phyloP scores from a whole-genome alignment of 2,797 vertebrate species.

The Pseudochaenichthys georgianus region DNA sequence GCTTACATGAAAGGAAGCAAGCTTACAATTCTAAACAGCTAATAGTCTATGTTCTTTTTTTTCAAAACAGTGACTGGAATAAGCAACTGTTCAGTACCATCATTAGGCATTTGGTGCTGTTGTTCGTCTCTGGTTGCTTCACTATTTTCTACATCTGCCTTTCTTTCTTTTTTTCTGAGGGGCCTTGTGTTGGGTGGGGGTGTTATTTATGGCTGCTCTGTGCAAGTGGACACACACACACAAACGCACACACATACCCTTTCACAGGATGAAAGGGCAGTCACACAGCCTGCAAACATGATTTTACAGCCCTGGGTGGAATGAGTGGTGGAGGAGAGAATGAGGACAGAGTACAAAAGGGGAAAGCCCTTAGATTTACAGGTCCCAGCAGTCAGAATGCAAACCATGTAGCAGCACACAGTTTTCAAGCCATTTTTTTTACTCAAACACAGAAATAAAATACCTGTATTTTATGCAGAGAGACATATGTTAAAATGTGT shows the following conservation, averaged over 20 bases:
- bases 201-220: constrained; percentile 86
- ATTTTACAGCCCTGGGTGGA: constrained; percentile 86
- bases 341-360: constrained; percentile 81
- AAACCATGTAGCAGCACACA: constrained; percentile 63
- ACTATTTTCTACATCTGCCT: constrained; percentile 75
- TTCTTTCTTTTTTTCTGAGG: constrained; percentile 66
- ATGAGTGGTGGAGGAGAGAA: constrained; percentile 82
- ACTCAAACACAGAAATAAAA: constrained; percentile 36
- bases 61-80: constrained; percentile 50
- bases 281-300: constrained; percentile 83
- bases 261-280: constrained; percentile 85
- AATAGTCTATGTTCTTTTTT: constrained; percentile 21
- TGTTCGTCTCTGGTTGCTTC: constrained; percentile 59
- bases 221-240: constrained; percentile 73
- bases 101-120: constrained; percentile 43
- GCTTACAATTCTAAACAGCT: constrained; percentile 40
- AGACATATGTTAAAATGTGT: constrained; percentile 1
- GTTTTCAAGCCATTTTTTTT: constrained; percentile 26
- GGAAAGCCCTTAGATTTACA: constrained; percentile 77
- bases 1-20: constrained; percentile 39
- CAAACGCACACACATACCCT: constrained; percentile 66
- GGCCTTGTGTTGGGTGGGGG: constrained; percentile 76
- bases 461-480: constrained; percentile 4
- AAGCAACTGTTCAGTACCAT: constrained; percentile 50
- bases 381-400: constrained; percentile 71